Conservation (phyloP, 2,797 vertebrate species). For the Dryobates pubescens region DNA sequence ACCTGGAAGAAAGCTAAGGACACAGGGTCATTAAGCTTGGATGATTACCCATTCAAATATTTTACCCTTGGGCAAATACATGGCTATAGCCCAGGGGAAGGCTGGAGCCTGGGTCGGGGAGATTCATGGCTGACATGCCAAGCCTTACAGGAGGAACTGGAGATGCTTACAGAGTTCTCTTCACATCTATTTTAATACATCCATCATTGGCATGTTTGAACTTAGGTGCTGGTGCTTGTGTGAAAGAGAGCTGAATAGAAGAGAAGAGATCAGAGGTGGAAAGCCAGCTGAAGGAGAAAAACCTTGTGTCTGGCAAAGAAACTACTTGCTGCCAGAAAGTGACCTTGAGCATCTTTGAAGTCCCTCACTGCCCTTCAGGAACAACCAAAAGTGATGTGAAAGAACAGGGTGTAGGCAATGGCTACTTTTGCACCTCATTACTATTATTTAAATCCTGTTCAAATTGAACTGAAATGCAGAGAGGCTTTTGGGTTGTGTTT, state of each 20-base stretch:
- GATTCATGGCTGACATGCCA: background rate
- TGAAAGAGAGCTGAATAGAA: constrained; percentile 3
- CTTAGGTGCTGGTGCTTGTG: background rate
- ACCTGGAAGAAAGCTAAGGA: constrained; percentile 30
- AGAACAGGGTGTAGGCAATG: background rate
- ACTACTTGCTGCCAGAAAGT: background rate
- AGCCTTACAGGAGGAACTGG: constrained; percentile 11
- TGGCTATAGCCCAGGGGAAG: background rate
- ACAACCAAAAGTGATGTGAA: background rate
- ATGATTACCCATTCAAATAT: background rate
- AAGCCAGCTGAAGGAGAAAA: background rate
- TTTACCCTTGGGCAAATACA: background rate
- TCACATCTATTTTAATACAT: constrained; percentile 44
- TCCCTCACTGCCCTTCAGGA: background rate
- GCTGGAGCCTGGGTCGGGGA: background rate
- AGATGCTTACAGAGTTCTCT: constrained; percentile 15
- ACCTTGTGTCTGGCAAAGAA: background rate
- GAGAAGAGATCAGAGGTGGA: background rate
- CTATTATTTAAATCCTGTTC: background rate
- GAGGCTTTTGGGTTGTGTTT: background rate
- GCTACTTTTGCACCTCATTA: background rate
- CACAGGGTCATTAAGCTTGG: background rate
- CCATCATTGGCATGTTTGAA: background rate
- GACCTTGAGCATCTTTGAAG: background rate
- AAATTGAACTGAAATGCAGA: background rate